phyloP scores from a whole-genome alignment of 2,113 vertebrate species.

The Australoheros scitulus region DNA sequence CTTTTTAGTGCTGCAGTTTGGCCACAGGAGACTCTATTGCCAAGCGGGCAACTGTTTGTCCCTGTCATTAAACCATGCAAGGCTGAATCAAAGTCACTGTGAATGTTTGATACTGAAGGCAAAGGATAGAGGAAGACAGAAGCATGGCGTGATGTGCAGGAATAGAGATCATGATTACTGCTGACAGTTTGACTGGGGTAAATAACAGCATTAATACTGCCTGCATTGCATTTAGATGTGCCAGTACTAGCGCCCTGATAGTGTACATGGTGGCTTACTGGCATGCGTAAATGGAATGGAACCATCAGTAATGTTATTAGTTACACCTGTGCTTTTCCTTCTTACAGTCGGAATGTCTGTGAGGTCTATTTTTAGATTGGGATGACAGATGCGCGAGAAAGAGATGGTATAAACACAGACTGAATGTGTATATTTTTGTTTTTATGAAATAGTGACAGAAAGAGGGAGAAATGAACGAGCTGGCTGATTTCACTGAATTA shows the following conservation, averaged over 20 bases:
- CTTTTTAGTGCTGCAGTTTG: constrained; percentile 2
- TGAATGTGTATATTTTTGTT: neutral
- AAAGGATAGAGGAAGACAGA: neutral
- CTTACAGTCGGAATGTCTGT: constrained; percentile 22
- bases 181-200: neutral
- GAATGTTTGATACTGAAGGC: neutral
- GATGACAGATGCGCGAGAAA: constrained; percentile 5
- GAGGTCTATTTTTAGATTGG: constrained; percentile 10
- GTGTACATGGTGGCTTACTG: constrained; percentile 30
- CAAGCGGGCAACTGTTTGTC: neutral
- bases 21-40: constrained; percentile 13
- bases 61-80: neutral
- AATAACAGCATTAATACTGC: constrained; percentile 11
- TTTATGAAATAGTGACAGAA: neutral
- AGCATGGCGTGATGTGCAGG: neutral
- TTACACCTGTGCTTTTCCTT: constrained; percentile 35
- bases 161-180: neutral
- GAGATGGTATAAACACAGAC: neutral
- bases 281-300: constrained; percentile 22
- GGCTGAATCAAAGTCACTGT: neutral
- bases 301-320: constrained; percentile 51
- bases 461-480: constrained; percentile 30
- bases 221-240: neutral
- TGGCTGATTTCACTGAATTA: constrained; percentile 63
- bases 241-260: neutral